Evolutionary conservation across 2,888 invertebrate species (phyloP), one percentile per base, ranked within the genome.

Genomic region (Lymantria monacha): DNA sequence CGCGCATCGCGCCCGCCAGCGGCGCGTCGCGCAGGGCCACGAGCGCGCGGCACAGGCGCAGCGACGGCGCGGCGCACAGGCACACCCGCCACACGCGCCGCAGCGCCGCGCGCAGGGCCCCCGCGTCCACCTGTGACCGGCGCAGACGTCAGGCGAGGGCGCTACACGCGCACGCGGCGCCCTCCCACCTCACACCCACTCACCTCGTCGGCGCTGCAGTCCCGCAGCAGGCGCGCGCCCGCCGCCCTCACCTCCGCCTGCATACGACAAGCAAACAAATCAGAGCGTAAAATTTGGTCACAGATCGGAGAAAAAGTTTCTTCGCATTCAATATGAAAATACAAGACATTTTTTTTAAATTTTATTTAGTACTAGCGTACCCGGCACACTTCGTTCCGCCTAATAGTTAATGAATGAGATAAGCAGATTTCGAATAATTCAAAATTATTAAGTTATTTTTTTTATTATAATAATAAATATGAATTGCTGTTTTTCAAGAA

Each of bases 11-110:
- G 12, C 95, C 95, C 68, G 93, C 93, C 63, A 94, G 93, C 70
- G 92, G 93, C 60, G 91, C 91, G 83, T 95, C 95, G 57, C 94
- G 84, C 74, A 95, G 83, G 93, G 95, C 94, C 57, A 95, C 92
- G 47, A 95, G 86, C 76, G 94, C 93, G 79, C 94, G 93, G 76
- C 94, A 94, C 63, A 95, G 83, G 78, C 94, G 95, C 59, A 93
- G 80, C 62, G 93, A 93, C 40, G 94, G 68, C 48, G 64, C 66
- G 58, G 59, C 63, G 57, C 58, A 50, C 51, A 61, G 57, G 62
- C 60, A 61, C 71, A 87, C 93, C 93, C 93, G 93, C 77, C 72
- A 72, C 63, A 47, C 59, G 59, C 55, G 53, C 53, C 59, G 59
- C 70, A 74, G 71, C 63, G 48, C 53, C 53, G 30, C 54, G 57